These are phyloP conservation scores for Telenomus remus DNA, from an alignment of 1,140 invertebrate genomes.

Conservation along the genomic window DNA sequence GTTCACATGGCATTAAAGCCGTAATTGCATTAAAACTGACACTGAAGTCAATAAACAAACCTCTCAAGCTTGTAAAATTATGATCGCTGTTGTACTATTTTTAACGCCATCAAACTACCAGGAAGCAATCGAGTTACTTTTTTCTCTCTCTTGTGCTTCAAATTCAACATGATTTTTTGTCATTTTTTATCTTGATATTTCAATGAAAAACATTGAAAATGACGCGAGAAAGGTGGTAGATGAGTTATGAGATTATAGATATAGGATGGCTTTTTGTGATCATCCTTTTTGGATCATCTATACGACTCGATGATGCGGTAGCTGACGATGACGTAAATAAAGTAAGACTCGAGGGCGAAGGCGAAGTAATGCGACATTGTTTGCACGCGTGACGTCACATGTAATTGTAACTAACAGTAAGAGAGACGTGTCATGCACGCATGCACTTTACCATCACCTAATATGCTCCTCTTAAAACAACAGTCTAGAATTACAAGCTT, in stretches of 20 bases:
- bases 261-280: conserved; percentile 17
- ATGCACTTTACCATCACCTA: conserved; percentile 47
- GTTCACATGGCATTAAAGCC: conserved; percentile 52
- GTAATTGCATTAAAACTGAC: conserved; percentile 60
- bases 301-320: conserved; percentile 20
- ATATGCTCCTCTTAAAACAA: conserved; percentile 38
- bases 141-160: conserved; percentile 9
- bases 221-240: conserved; percentile 6
- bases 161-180: not conserved
- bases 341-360: conserved; percentile 53
- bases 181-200: too few relatives aligned
- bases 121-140: conserved; percentile 34
- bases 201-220: too few relatives aligned
- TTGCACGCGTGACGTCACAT: conserved; percentile 69
- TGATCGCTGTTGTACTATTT: conserved; percentile 43
- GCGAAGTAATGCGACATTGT: conserved; percentile 68
- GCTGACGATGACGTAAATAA: conserved; percentile 50
- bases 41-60: conserved; percentile 57
- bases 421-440: conserved; percentile 58
- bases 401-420: conserved; percentile 67
- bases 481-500: conserved; percentile 49
- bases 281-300: conserved; percentile 21
- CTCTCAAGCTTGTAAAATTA: conserved; percentile 53
- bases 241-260: conserved; percentile 14
- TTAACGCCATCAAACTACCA: conserved; percentile 42